Evolutionary conservation across 2,888 invertebrate species (phyloP).

Genomic region (Therioaphis trifolii): DNA sequence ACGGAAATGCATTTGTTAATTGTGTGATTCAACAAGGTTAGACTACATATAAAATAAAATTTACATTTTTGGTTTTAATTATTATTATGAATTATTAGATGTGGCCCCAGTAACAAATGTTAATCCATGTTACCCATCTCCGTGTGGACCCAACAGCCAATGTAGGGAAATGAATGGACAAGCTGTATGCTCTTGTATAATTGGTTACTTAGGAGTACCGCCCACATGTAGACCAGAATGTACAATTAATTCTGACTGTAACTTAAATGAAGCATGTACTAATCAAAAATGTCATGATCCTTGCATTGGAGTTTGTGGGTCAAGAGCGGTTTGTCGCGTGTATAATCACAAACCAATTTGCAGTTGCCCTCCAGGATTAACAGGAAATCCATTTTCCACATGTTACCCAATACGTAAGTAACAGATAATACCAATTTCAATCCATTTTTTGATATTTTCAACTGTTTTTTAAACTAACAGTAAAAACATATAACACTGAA

Average conservation of each 20-base stretch:
- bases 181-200: conserved; percentile 70
- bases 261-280: conserved; percentile 70
- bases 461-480: too few species aligned
- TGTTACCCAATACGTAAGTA: conserved; percentile 71
- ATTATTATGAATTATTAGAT: conserved; percentile 29
- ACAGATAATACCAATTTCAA: not conserved
- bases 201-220: conserved; percentile 70
- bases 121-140: conserved; percentile 70
- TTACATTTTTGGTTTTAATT: not conserved
- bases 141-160: conserved; percentile 71
- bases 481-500: too few species aligned
- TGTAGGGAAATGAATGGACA: conserved; percentile 70
- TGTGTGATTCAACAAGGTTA: conserved; percentile 69
- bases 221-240: conserved; percentile 71
- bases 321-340: conserved; percentile 71
- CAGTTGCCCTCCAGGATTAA: conserved; percentile 68
- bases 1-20: conserved; percentile 71
- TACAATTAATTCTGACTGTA: conserved; percentile 70
- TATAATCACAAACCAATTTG: conserved; percentile 72
- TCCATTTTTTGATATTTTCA: not conserved
- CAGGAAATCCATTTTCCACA: conserved; percentile 71
- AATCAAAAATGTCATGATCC: conserved; percentile 72
- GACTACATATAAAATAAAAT: not conserved
- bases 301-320: conserved; percentile 71
- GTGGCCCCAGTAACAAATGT: conserved; percentile 66